phyloP scores from a whole-genome alignment of 2,797 vertebrate species.

The Lutra lutra region DNA sequence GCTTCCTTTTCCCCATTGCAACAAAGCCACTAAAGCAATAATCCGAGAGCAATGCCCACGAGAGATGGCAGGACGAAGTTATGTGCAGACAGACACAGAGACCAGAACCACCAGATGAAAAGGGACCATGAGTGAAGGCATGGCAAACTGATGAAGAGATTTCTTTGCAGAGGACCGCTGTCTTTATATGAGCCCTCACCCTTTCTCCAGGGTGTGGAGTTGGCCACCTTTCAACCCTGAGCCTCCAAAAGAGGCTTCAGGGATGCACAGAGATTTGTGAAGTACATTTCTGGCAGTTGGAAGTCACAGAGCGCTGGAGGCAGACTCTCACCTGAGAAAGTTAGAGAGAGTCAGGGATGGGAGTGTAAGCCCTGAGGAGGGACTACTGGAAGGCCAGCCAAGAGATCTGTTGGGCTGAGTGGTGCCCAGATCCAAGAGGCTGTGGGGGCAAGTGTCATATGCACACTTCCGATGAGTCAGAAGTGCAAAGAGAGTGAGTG shows the following conservation, averaged over 20 bases:
- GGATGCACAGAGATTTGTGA: background rate
- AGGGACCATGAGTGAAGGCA: background rate
- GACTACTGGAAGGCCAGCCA: background rate
- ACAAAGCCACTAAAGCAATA: background rate
- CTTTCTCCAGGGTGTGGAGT: background rate
- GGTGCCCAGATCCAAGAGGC: background rate
- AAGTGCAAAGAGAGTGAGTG: background rate
- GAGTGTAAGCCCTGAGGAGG: background rate
- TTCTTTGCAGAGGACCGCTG: background rate
- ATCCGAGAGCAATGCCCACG: accelerated
- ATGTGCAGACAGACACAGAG: background rate
- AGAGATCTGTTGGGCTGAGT: background rate
- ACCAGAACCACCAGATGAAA: background rate
- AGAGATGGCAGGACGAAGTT: background rate
- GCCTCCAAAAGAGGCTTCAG: background rate
- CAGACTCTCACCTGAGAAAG: background rate
- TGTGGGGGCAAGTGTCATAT: background rate
- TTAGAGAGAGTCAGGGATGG: no score
- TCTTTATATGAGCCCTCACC: background rate
- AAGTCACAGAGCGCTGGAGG: background rate
- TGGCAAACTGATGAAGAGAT: no score
- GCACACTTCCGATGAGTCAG: background rate
- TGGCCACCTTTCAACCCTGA: no score
- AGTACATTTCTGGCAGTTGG: background rate
- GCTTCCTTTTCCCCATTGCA: background rate